A percentile compares a stretch with the other conserved stretches of the same genome.
phyloP scores from a whole-genome alignment of 2,113 vertebrate genomes.

The Mandrillus leucophaeus region DNA sequence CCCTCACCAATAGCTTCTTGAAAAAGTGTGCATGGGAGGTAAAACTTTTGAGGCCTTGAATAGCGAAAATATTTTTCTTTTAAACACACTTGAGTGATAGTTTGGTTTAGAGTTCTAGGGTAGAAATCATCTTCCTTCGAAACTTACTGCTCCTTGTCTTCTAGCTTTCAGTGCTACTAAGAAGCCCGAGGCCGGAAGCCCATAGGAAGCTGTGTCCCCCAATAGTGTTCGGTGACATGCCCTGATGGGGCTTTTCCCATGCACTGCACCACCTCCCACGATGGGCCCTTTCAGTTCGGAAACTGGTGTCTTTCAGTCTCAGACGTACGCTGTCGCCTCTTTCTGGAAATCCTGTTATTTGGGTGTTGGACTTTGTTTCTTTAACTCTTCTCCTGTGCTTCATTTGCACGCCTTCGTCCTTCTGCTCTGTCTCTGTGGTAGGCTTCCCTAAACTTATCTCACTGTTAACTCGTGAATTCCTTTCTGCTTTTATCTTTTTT shows the following conservation, averaged over 20 bases:
- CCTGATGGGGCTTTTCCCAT: background rate
- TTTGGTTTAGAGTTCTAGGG: background rate
- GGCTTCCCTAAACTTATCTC: background rate
- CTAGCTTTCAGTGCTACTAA: background rate
- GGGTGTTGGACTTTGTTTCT: background rate
- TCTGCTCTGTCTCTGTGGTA: no score
- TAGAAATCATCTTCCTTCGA: background rate
- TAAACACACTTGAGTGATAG: no score
- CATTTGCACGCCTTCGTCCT: background rate
- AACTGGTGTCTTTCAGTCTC: background rate
- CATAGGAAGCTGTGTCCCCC: background rate
- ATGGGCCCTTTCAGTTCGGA: background rate
- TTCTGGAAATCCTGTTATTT: background rate
- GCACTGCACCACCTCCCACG: no score
- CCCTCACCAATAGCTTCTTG: background rate
- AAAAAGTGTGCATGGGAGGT: background rate
- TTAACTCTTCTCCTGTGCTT: background rate
- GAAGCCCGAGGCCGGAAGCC: background rate
- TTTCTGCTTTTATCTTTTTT: background rate
- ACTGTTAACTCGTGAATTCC: background rate
- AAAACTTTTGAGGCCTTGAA: background rate
- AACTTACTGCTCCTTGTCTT: background rate
- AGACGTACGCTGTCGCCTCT: background rate
- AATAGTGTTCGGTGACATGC: accelerated
- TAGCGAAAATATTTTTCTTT: background rate